Percentiles rank a stretch among this genome's conserved stretches.
These are phyloP conservation scores for Hydroisotoma schaefferi DNA, from an alignment of 2,888 invertebrate genomes.

Conservation along the genomic window DNA sequence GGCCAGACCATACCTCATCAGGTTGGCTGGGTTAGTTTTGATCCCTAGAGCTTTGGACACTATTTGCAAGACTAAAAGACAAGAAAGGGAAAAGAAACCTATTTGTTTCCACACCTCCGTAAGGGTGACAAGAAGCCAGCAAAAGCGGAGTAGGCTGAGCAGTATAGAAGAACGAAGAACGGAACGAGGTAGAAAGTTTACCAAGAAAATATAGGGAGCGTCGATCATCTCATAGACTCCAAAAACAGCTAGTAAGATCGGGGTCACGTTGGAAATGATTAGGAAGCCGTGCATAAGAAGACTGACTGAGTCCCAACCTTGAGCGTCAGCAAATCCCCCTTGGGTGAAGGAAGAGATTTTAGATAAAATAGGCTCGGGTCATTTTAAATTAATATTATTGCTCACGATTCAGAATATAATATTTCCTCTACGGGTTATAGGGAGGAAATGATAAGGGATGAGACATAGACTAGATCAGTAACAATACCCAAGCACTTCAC, in stretches of 20 bases:
- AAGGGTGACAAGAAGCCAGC: not conserved
- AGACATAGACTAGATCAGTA: too few species aligned
- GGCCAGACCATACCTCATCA: not conserved
- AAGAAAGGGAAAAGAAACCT: conserved; percentile 11
- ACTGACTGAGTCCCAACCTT: conserved; percentile 1
- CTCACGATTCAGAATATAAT: too few species aligned
- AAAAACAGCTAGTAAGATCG: not conserved
- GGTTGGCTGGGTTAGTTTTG: not conserved
- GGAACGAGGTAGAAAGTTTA: not conserved
- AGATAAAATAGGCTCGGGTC: too few species aligned
- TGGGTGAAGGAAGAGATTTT: not conserved
- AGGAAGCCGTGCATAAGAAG: conserved; percentile 9
- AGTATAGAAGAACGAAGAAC: not conserved
- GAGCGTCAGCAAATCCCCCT: conserved; percentile 5
- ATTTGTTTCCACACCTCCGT: conserved; percentile 14
- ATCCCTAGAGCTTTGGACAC: conserved; percentile 5
- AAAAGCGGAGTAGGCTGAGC: conserved; percentile 1
- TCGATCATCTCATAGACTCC: conserved; percentile 10
- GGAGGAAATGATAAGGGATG: too few species aligned
- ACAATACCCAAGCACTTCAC: too few species aligned
- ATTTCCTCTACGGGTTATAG: too few species aligned
- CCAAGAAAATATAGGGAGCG: not conserved
- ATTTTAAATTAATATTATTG: too few species aligned
- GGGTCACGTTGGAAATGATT: not conserved
- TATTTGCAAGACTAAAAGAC: conserved; percentile 4